Percentiles rank a stretch among this genome's conserved stretches.
These are phyloP conservation scores for Rapana venosa DNA, from an alignment of 2,888 invertebrate genomes.

Conservation along the genomic window DNA sequence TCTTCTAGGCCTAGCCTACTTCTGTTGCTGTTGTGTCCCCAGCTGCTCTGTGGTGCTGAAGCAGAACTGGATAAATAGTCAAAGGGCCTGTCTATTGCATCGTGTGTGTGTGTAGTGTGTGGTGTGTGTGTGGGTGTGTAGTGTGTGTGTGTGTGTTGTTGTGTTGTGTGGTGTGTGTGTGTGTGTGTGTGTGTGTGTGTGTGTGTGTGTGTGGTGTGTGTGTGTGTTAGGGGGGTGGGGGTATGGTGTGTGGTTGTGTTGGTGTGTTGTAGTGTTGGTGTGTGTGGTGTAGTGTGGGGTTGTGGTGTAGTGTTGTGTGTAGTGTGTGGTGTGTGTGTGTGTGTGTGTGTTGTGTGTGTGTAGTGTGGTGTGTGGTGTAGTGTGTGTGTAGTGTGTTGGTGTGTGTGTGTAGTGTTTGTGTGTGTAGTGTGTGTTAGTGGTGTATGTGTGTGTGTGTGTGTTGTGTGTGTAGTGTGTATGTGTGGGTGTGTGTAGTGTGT, in stretches of 20 bases:
- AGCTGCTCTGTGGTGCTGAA: no score
- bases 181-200: slow-evolving; percentile 5
- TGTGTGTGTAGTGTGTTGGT: neutral
- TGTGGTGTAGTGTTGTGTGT: no score
- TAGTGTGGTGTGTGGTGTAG: neutral
- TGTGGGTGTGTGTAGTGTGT: neutral
- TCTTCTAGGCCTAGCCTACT: no score
- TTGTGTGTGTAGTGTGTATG: neutral
- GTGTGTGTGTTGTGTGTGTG: neutral
- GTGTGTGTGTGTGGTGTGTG: neutral
- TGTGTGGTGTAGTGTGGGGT: no score
- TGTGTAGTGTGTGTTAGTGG: neutral
- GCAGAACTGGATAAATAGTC: no score
- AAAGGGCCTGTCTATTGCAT: no score
- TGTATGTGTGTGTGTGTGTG: neutral
- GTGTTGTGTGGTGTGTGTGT: neutral
- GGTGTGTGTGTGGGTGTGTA: neutral
- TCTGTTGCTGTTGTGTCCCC: no score
- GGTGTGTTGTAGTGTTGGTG: neutral
- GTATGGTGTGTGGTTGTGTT: neutral
- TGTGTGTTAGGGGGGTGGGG: no score
- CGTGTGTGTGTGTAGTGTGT: neutral
- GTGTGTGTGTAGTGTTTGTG: neutral
- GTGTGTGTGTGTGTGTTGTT: neutral
- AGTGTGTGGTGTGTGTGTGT: neutral